These are phyloP conservation scores for Alfaro cultratus DNA, from an alignment of 2,797 vertebrate genomes.

Conservation along the genomic window DNA sequence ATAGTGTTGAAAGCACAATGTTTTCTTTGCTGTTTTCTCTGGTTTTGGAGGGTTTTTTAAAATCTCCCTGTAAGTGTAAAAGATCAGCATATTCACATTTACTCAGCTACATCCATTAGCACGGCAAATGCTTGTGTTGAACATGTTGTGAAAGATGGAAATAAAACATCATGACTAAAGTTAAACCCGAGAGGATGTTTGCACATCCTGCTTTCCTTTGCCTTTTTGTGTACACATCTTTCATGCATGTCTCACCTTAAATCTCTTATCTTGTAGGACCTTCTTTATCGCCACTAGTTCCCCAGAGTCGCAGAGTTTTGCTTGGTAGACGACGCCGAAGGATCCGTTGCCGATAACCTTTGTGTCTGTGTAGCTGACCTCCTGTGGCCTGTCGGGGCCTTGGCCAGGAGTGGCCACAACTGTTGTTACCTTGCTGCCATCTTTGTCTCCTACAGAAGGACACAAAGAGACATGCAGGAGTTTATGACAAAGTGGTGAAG, in stretches of 20 bases:
- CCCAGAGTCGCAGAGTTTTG: constrained; percentile 97
- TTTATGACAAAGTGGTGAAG: not conserved
- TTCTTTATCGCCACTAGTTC: constrained; percentile 99
- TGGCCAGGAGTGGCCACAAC: constrained; percentile 98
- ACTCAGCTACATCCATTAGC: constrained; percentile 25
- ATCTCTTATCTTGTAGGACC: constrained; percentile 98
- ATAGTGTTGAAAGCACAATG: not conserved
- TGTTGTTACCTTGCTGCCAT: constrained; percentile 98
- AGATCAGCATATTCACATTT: constrained; percentile 42
- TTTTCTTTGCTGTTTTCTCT: constrained; percentile 27
- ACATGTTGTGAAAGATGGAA: not conserved
- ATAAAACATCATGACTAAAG: constrained; percentile 5
- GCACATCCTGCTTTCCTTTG: not conserved
- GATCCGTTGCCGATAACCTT: constrained; percentile 99
- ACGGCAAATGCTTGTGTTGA: constrained; percentile 1
- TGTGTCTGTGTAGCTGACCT: constrained; percentile 98
- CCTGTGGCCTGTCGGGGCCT: constrained; percentile 96
- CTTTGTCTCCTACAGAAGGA: constrained; percentile 89
- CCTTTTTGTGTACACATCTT: not conserved
- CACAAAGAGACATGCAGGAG: constrained; percentile 1
- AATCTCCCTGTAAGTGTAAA: constrained; percentile 53
- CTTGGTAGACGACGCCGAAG: constrained; percentile 98
- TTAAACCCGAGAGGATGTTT: constrained; percentile 2
- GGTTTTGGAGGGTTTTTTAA: constrained; percentile 20
- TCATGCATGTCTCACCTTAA: constrained; percentile 87